These are phyloP conservation scores for Meleagris gallopavo DNA, from an alignment of 2,113 vertebrate species.

Conservation along the genomic window DNA sequence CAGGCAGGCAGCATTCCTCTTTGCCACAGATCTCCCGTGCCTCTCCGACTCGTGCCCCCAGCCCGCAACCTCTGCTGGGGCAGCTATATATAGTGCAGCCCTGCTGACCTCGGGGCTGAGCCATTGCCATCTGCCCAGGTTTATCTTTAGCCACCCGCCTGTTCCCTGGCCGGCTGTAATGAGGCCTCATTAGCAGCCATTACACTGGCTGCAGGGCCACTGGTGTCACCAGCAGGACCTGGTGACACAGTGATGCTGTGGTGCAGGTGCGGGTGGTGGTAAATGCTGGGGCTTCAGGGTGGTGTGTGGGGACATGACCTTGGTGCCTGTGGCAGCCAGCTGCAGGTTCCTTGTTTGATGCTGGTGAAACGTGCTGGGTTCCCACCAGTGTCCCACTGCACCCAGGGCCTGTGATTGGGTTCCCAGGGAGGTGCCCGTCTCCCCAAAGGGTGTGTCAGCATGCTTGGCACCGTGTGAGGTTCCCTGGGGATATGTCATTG, in stretches of 20 bases:
- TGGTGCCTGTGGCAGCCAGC: neutral
- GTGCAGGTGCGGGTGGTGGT: neutral
- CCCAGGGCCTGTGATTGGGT: neutral
- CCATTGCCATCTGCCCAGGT: neutral
- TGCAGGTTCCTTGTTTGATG: accelerated
- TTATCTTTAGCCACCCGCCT: slow-evolving; percentile 27
- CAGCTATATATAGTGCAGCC: neutral
- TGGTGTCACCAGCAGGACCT: neutral
- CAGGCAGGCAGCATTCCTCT: neutral
- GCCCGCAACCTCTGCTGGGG: accelerated
- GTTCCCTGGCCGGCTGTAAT: neutral
- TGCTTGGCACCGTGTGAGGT: neutral
- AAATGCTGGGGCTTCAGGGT: neutral
- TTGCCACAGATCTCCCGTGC: neutral
- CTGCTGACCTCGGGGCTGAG: neutral
- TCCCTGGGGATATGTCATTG: neutral
- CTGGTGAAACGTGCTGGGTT: neutral
- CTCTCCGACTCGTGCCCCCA: neutral
- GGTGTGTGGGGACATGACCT: accelerated
- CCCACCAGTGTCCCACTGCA: neutral
- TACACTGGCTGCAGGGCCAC: neutral
- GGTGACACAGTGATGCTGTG: neutral
- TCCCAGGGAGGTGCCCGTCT: neutral
- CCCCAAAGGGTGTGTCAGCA: neutral
- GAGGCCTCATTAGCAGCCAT: slow-evolving; percentile 28